phyloP scores from a whole-genome alignment of 2,888 invertebrate genomes.

The Orthonevra nobilis region DNA sequence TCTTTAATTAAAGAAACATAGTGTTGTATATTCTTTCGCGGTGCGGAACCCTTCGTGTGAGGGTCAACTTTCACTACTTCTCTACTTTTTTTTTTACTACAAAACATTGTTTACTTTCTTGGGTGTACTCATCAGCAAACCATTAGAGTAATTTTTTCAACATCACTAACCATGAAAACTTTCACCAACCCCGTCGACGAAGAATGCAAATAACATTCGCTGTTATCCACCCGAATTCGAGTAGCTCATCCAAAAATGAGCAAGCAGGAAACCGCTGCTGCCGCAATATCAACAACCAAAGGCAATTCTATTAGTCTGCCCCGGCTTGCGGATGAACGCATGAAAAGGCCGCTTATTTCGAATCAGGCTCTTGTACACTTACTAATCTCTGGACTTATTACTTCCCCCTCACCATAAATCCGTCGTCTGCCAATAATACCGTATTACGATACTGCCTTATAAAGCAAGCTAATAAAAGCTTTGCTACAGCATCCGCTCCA shows the following conservation, averaged over 20 bases:
- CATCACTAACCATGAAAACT: too few species aligned
- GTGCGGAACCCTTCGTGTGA: too few species aligned
- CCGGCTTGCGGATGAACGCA: constrained; percentile 15
- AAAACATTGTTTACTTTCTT: too few species aligned
- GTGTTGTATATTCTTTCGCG: too few species aligned
- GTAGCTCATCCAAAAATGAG: constrained; percentile 27
- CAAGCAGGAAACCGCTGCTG: constrained; percentile 34
- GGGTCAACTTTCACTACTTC: too few species aligned
- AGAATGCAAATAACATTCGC: constrained; percentile 42
- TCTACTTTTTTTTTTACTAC: too few species aligned
- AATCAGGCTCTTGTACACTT: constrained; percentile 43
- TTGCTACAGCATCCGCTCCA: constrained; percentile 26
- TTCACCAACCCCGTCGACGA: constrained; percentile 13
- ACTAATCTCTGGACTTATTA: constrained; percentile 67
- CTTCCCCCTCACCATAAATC: constrained; percentile 24
- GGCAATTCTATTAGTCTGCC: constrained; percentile 47
- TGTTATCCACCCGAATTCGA: constrained; percentile 27
- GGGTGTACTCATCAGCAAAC: too few species aligned
- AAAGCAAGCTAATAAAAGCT: constrained; percentile 58
- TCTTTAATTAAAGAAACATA: too few species aligned
- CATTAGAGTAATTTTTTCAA: too few species aligned
- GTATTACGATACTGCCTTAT: constrained; percentile 42
- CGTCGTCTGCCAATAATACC: constrained; percentile 14
- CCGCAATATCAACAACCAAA: constrained; percentile 49
- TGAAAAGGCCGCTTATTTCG: constrained; percentile 22